phyloP scores from a whole-genome alignment of 1,140 invertebrate species.

The Rhyzopertha dominica region DNA sequence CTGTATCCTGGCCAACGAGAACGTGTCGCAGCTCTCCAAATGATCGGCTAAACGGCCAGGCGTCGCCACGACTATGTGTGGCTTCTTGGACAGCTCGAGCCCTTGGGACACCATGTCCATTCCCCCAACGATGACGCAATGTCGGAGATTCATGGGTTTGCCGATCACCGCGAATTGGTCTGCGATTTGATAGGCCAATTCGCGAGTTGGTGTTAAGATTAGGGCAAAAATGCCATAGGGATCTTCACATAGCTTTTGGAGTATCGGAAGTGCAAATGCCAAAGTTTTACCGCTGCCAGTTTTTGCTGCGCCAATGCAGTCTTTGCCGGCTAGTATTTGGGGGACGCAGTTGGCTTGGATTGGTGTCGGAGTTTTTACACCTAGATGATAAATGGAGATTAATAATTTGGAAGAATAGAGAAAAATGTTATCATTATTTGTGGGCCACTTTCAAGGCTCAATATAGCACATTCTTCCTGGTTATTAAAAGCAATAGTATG shows the following conservation, averaged over 20 bases:
- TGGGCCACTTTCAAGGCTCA: no score
- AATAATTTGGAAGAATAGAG: no score
- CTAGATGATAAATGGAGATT: no score
- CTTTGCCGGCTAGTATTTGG: constrained; percentile 71
- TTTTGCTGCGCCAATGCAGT: constrained; percentile 93
- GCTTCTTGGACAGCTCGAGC: constrained; percentile 75
- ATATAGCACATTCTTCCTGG: no score
- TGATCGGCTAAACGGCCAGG: constrained; percentile 88
- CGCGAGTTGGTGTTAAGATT: constrained; percentile 93
- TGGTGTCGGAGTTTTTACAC: constrained; percentile 75
- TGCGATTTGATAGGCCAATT: constrained; percentile 87
- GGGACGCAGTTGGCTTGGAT: constrained; percentile 81
- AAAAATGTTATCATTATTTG: no score
- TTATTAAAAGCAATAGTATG: no score
- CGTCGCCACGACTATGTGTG: constrained; percentile 93
- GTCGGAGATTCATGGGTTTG: constrained; percentile 77
- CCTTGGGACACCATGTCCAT: constrained; percentile 91
- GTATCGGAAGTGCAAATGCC: constrained; percentile 92
- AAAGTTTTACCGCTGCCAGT: constrained; percentile 98
- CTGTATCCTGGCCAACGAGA: constrained; percentile 73
- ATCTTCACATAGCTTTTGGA: constrained; percentile 86
- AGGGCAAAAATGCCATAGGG: constrained; percentile 93
- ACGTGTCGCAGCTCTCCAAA: constrained; percentile 76
- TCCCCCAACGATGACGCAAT: constrained; percentile 83
- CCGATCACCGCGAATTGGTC: constrained; percentile 89